A percentile compares a stretch with the other conserved stretches of the same genome.
phyloP scores from a whole-genome alignment of 2,797 vertebrate genomes.

The Darevskia nairensis region DNA sequence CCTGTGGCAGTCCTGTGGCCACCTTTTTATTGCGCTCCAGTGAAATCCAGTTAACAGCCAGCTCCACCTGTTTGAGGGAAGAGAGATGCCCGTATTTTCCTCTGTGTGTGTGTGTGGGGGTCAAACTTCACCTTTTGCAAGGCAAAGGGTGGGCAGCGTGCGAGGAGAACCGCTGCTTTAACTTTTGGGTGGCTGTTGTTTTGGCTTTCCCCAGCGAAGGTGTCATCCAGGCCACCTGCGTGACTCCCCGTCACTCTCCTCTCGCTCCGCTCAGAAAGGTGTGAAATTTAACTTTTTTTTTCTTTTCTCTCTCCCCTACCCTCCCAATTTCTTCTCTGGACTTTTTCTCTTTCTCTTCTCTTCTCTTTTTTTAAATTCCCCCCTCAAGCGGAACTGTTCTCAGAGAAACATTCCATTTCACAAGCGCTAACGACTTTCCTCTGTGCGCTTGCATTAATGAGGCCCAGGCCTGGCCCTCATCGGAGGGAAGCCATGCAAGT shows the following conservation, averaged over 20 bases:
- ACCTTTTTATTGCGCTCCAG: not conserved
- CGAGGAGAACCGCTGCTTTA: conserved; percentile 63
- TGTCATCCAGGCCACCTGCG: conserved; percentile 50
- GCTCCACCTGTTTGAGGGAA: not conserved
- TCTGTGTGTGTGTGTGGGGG: not conserved
- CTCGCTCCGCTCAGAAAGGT: conserved; percentile 69
- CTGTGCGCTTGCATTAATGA: conserved; percentile 96
- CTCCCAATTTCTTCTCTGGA: not conserved
- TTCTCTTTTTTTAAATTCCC: conserved; percentile 38
- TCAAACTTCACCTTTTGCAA: not conserved
- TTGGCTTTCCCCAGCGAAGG: conserved; percentile 54
- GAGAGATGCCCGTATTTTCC: not conserved
- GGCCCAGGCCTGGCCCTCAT: conserved; percentile 85
- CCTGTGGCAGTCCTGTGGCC: not conserved
- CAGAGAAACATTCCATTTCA: conserved; percentile 88
- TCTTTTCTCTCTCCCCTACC: accelerated
- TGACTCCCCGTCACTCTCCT: conserved; percentile 10
- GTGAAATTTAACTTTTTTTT: conserved; percentile 77
- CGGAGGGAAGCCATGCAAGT: conserved; percentile 95
- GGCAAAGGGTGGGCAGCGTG: accelerated
- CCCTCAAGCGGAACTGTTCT: conserved; percentile 85
- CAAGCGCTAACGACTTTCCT: conserved; percentile 85
- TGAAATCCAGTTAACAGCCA: not conserved
- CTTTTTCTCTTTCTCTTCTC: conserved; percentile 64
- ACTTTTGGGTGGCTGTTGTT: not conserved